Evolutionary conservation across 1,140 invertebrate genomes (phyloP), one percentile per base, ranked within the genome.

Genomic region (Halesus radiatus): DNA sequence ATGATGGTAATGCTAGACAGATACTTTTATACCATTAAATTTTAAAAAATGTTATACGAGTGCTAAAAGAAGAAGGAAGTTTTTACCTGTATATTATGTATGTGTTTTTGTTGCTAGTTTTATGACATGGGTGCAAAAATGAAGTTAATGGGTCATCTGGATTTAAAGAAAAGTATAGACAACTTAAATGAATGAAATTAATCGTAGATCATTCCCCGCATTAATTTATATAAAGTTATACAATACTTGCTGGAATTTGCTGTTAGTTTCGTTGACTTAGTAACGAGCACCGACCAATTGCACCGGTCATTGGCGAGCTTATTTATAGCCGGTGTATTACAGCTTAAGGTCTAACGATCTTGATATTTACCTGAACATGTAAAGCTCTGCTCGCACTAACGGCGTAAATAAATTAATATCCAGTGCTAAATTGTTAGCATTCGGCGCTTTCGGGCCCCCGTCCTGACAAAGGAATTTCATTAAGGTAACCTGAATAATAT

Each of bases 381-480:
- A 60, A 60, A 60, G 56, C 56, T 22, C 56, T 60, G 18, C 56
- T 3, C 7, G 18, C 23, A 20, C 56, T 60, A 60, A 60, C 20
- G 18, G 56, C 23, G 56, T 60, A 60, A 60, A 60, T 60, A 60
- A 60, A 60, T 60, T 60, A 20, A 18, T 20, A 13, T 23, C 18
- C 23, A 60, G 13, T 23, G 20, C 56, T 23, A 23, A 60, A 60
- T 60, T 60, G 18, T 22, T 13, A 60, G 37, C 37, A 45, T 45
- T 45, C 37, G 8, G 37, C 7, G 37, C 10, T 45, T 13, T 60
- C 22, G 56, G 23, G 56, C 56, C 56, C 15, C 56, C 56, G 56
- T 60, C 18, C 56, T 3, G 23, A 60, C 56, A 60, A 60, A 60
- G 56, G 56, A 22, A 60, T 60, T 60, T 60, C 56, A 23, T 60